Base-by-base conservation (phyloP, 1,140 invertebrate species). In the Zaprionus kolodkinae region DNA sequence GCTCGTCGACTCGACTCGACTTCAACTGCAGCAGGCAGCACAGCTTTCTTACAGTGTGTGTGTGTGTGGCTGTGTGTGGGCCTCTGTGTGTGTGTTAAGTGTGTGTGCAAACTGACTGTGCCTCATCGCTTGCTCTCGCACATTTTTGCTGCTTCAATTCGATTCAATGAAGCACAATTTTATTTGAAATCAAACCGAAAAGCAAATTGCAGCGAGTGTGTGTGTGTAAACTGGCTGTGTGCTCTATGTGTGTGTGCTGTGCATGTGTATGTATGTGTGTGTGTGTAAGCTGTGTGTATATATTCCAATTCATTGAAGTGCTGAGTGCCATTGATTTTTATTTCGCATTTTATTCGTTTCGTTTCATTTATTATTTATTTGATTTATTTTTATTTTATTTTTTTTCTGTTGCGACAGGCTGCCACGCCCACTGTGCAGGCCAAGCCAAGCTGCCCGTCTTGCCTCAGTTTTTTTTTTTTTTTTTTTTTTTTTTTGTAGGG, bases 291-390 rank as follows among this genome's bases (percentile, higher is more conserved):
- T 21, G 15, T 50, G 65, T 56, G 57, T 69, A 36, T 77, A 56
- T 80, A 80, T 83, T 78, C 61, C 84, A 79, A 88, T 79, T 87
- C 84, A 88, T 87, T 88, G 61, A 84, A 87, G 84, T 87, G 80
- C 67, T 77, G 84, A 87, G 84, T 80, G 80, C 73, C 84, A 88
- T 88, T 87, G 84, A 88, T 87, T 87, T 87, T 88, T 87, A 87
- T 87, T 88, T 80, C 84, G 73, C 84, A 87, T 88, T 87, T 87
- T 73, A 87, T 87, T 87, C 84, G 84, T 78, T 84, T 87, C 84
- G 84, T 88, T 88, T 87, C 84, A 88, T 78, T 88, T 87, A 88
- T 87, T 87, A 87, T 87, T 87, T 88, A 87, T 87, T 88, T 87
- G 84, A 87, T 87, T 88, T 87, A 87, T 88, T 88, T 88, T 76